Conservation (phyloP, 1,140 invertebrate species). For the Phenacoccus solenopsis region DNA sequence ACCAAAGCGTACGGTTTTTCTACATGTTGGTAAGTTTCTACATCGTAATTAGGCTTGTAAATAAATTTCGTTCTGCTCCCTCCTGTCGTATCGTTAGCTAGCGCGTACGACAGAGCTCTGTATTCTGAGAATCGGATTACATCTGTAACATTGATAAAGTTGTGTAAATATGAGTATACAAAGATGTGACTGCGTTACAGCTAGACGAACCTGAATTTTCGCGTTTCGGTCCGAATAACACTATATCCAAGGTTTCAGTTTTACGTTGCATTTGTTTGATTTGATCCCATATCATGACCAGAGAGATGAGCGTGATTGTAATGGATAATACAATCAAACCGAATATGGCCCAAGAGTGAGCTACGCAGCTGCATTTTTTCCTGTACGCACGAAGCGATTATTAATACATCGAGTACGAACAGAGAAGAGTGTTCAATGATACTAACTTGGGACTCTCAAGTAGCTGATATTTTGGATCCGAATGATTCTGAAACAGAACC, state of each 20-base stretch:
- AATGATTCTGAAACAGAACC: constrained; percentile 4
- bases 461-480: not conserved
- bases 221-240: not conserved
- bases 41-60: not conserved
- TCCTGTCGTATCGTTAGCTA: too few species aligned
- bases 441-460: not conserved
- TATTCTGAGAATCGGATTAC: not conserved
- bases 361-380: not conserved
- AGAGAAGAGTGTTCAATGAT: not conserved
- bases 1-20: constrained; percentile 21
- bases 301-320: not conserved
- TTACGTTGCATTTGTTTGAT: constrained; percentile 15
- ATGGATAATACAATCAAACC: not conserved
- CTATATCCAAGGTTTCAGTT: constrained; percentile 6
- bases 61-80: too few species aligned
- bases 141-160: not conserved
- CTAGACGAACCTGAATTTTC: not conserved
- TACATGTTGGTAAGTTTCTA: constrained; percentile 8
- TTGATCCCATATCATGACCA: constrained; percentile 8
- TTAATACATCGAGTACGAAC: not conserved
- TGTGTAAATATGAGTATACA: not conserved
- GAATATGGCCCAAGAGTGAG: constrained; percentile 8
- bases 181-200: not conserved
- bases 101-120: not conserved
- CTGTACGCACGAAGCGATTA: not conserved